These are phyloP conservation scores for Drosophila melanogaster DNA, from an alignment of 1,140 invertebrate species.

Conservation along the genomic window DNA sequence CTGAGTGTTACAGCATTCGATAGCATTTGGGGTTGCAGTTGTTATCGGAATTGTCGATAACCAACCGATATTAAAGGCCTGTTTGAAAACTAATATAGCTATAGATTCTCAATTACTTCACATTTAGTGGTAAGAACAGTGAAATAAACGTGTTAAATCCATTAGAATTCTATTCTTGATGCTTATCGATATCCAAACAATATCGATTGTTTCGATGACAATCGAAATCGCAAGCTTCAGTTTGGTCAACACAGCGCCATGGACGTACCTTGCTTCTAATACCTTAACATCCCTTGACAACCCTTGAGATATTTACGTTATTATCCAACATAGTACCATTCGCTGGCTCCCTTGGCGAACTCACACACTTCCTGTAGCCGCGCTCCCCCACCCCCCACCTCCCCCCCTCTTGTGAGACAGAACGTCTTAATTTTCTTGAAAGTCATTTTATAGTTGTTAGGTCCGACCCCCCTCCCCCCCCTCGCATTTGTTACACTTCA, in stretches of 20 bases:
- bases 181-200: neutral
- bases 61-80: too few relatives aligned
- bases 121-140: too few relatives aligned
- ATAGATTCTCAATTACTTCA: too few relatives aligned
- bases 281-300: neutral
- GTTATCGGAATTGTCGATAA: neutral
- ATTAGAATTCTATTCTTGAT: too few relatives aligned
- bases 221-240: too few relatives aligned
- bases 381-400: constrained; percentile 8
- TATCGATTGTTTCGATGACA: neutral
- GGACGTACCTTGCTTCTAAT: neutral
- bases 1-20: too few relatives aligned
- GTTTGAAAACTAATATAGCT: too few relatives aligned
- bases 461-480: too few relatives aligned
- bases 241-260: too few relatives aligned
- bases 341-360: constrained; percentile 12
- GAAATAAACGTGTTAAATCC: too few relatives aligned
- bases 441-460: constrained; percentile 41
- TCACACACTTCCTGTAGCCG: constrained; percentile 18
- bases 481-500: constrained; percentile 14
- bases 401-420: constrained; percentile 8
- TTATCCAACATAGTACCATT: constrained; percentile 39
- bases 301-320: constrained; percentile 54
- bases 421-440: constrained; percentile 44
- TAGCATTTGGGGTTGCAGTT: neutral